Evolutionary conservation across 2,888 invertebrate species (phyloP).

Genomic region (Leptogaster cylindrica): DNA sequence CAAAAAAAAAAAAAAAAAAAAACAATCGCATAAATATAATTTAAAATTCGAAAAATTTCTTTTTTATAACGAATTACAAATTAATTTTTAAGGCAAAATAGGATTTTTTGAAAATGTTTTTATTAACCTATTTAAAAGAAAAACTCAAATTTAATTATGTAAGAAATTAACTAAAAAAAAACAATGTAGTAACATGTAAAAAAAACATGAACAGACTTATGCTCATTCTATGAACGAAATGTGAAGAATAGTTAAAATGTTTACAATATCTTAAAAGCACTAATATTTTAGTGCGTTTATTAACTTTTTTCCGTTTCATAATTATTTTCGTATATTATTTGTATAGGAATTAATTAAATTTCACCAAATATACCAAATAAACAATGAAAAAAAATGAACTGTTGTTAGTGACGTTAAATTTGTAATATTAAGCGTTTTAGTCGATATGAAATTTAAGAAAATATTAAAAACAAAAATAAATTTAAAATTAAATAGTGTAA

Average conservation of each 20-base stretch:
- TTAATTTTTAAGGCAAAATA: slow-evolving; percentile 21
- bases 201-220: slow-evolving; percentile 10
- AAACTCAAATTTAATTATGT: neutral
- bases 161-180: slow-evolving; percentile 10
- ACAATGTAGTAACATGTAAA: slow-evolving; percentile 1
- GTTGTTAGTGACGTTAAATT: slow-evolving; percentile 52
- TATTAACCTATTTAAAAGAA: slow-evolving; percentile 25
- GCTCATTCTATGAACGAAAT: slow-evolving; percentile 36
- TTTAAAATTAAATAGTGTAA: slow-evolving; percentile 45
- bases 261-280: slow-evolving; percentile 8
- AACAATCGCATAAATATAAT: slow-evolving; percentile 21
- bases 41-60: slow-evolving; percentile 13
- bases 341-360: slow-evolving; percentile 37
- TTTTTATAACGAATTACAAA: slow-evolving; percentile 29
- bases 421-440: slow-evolving; percentile 50
- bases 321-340: too few relatives aligned
- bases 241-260: slow-evolving; percentile 29
- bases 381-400: slow-evolving; percentile 49
- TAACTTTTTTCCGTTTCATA: too few relatives aligned
- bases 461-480: too few relatives aligned
- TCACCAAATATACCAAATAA: slow-evolving; percentile 42
- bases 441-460: slow-evolving; percentile 46
- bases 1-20: neutral
- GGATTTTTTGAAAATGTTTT: slow-evolving; percentile 27
- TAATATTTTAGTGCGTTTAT: slow-evolving; percentile 29